A percentile compares a stretch with the other conserved stretches of the same genome.
Conservation (phyloP, 1,140 invertebrate genomes). For the Pollicipes pollicipes region DNA sequence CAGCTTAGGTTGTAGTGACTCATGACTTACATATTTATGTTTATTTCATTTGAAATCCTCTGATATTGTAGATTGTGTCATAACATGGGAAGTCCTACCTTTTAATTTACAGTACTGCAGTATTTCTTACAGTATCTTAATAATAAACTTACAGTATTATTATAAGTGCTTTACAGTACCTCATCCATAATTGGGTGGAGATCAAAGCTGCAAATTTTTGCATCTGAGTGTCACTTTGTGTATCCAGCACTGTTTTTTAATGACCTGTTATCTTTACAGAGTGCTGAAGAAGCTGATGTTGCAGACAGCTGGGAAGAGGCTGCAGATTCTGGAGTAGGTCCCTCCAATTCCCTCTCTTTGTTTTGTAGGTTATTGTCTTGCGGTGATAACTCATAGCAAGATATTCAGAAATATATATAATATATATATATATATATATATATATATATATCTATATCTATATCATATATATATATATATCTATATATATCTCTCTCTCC, state of each 20-base stretch:
- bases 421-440: background rate
- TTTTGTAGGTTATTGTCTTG: background rate
- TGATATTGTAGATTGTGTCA: too few relatives aligned
- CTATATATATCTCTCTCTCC: too few relatives aligned
- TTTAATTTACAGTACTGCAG: too few relatives aligned
- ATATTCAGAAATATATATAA: background rate
- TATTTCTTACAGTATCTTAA: too few relatives aligned
- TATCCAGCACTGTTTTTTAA: background rate
- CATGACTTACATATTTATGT: too few relatives aligned
- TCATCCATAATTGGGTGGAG: background rate
- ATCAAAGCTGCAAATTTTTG: background rate
- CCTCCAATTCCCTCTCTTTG: background rate
- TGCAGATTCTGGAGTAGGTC: conserved; percentile 1
- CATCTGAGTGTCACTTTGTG: too few relatives aligned
- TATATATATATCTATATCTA: background rate
- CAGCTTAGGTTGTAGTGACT: too few relatives aligned
- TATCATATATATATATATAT: conserved; percentile 5
- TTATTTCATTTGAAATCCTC: too few relatives aligned
- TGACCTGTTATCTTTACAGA: too few relatives aligned
- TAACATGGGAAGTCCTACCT: too few relatives aligned
- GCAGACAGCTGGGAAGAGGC: background rate
- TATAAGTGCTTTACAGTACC: background rate
- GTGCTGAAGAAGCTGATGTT: background rate
- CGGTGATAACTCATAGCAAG: too few relatives aligned
- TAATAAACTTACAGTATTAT: background rate